A percentile compares a stretch with the other conserved stretches of the same genome.
Conservation (phyloP, 2,113 vertebrate genomes). For the Chinchilla lanigera region DNA sequence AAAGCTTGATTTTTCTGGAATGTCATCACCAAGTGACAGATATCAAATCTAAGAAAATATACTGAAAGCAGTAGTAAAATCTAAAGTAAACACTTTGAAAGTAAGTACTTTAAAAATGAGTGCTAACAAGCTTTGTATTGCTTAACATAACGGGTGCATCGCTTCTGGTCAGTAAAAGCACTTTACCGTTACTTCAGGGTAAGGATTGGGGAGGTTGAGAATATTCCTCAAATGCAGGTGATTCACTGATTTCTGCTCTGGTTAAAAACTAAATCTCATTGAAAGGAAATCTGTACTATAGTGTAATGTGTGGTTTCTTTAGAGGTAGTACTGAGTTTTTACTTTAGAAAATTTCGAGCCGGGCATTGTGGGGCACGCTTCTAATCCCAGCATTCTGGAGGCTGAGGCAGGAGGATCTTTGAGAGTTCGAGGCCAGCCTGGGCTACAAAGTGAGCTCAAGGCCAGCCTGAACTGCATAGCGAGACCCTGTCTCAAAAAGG, state of each 20-base stretch:
- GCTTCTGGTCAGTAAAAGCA: not conserved
- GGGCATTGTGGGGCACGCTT: too few relatives aligned
- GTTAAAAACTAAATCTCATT: constrained; percentile 22
- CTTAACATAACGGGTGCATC: not conserved
- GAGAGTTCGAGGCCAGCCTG: too few relatives aligned
- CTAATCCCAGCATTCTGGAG: too few relatives aligned
- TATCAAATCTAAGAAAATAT: constrained; percentile 20
- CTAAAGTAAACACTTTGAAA: constrained; percentile 27
- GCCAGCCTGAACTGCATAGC: too few relatives aligned
- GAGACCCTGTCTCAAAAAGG: too few relatives aligned
- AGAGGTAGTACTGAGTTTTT: not conserved
- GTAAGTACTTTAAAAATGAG: constrained; percentile 18
- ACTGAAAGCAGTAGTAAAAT: constrained; percentile 26
- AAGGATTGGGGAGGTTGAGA: not conserved
- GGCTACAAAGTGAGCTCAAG: too few relatives aligned
- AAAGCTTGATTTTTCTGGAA: not conserved
- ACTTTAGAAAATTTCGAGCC: not conserved
- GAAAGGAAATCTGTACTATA: not conserved
- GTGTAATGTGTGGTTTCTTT: not conserved
- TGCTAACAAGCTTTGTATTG: not conserved
- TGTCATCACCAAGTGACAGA: not conserved
- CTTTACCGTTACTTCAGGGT: not conserved
- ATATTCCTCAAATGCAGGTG: not conserved
- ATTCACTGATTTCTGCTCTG: not conserved
- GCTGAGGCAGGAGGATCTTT: too few relatives aligned